Base-by-base conservation (phyloP, 2,113 vertebrate species). In the Ceyx cyanopectus region DNA sequence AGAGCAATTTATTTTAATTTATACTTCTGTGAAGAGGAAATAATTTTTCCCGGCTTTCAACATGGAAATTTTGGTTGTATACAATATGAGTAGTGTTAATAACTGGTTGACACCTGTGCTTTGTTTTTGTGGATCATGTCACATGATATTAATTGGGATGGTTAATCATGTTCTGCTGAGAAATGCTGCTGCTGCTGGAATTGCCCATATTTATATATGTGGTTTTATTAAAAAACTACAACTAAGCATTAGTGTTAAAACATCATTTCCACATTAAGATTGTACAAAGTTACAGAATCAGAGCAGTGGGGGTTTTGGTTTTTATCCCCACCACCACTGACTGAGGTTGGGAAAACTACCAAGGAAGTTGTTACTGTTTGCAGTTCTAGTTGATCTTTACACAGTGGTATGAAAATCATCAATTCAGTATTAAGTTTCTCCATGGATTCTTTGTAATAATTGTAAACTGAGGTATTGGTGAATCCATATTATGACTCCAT, bases 401-500 rank as follows among this genome's bases (percentile, higher is more conserved):
- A 91, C 82, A 73, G 92, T 94, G 85, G 40, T 96, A 88, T 86
- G 87, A 95, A 96, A 95, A 83, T 65, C 34, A 3, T 96, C 84
- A 96, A 92, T 93, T 95, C 94, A 69, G n/a, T 94, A 88, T 94
- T 90, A 90, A 90, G 46, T 97, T 97, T 93, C 91, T 97, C 87
- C 91, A 87, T 93, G 86, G 87, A 92, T 97, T 95, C 86, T 97
- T 96, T 96, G 94, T 97, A 96, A 93, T 96, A 95, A 91, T 89
- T 94, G 94, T 97, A 93, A 94, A 92, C 92, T 95, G 92, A 97
- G 65, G 51, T 97, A 91, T 87, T 62, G 54, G 95, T 95, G 93
- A 96, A 85, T 97, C 97, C 96, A 97, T 97, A 97, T 98, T 97
- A 96, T 96, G 94, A 97, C 97, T 97, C 97, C 94, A 88, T 95